Conservation (phyloP, 2,797 vertebrate species). For the Lates japonicus region DNA sequence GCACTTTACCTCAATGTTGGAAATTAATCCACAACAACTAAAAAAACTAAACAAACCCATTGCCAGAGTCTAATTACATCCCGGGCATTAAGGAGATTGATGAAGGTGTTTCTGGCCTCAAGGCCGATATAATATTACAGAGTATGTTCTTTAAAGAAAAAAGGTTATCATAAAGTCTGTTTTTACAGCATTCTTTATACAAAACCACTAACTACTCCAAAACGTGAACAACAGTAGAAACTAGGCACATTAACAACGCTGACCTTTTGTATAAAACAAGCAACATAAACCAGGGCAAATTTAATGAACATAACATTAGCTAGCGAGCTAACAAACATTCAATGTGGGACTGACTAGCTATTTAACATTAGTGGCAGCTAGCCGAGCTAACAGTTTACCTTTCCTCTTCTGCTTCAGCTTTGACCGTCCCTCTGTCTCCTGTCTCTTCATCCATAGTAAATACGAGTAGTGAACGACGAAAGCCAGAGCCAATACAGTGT, state of each 20-base stretch:
- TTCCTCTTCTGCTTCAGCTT: constrained; percentile 76
- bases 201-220: neutral
- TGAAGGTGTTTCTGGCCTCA: too few relatives aligned
- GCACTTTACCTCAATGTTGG: too few relatives aligned
- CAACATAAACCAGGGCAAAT: neutral
- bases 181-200: neutral
- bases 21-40: too few relatives aligned
- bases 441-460: constrained; percentile 81
- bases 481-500: neutral
- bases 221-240: neutral
- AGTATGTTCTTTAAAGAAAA: neutral
- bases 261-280: neutral
- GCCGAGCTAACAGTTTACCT: constrained; percentile 73
- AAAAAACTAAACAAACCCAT: too few relatives aligned
- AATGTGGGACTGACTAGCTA: constrained; percentile 40
- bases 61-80: too few relatives aligned
- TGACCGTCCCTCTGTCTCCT: constrained; percentile 71
- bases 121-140: neutral
- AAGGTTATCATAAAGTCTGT: neutral
- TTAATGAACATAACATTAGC: neutral
- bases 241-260: neutral
- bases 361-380: constrained; percentile 44
- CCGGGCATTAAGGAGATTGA: too few relatives aligned
- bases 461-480: neutral
- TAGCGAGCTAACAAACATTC: constrained; percentile 11